A percentile compares a stretch with the other conserved stretches of the same genome.
These are phyloP conservation scores for Euglossa dilemma DNA, from an alignment of 1,140 invertebrate genomes.

Conservation along the genomic window DNA sequence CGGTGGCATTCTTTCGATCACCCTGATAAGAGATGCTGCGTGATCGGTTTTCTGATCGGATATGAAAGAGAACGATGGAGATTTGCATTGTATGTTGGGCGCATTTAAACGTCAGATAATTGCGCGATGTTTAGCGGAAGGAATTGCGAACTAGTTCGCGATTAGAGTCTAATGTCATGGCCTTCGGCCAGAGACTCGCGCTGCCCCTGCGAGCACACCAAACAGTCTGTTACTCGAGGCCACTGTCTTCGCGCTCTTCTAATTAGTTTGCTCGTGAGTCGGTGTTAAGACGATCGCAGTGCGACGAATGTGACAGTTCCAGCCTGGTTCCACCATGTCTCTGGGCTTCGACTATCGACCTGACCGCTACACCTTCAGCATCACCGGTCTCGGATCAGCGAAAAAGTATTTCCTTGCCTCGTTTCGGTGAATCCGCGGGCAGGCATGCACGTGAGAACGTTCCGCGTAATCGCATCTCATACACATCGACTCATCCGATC, in stretches of 20 bases:
- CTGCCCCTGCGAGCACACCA: background rate
- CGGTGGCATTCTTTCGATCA: no score
- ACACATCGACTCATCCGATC: background rate
- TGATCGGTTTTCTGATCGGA: no score
- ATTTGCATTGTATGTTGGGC: background rate
- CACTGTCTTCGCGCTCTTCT: conserved; percentile 40
- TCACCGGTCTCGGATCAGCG: conserved; percentile 66
- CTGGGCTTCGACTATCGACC: conserved; percentile 62
- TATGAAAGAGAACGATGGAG: background rate
- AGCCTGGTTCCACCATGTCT: conserved; percentile 55
- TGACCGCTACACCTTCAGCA: conserved; percentile 60
- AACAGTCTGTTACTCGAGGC: conserved; percentile 36
- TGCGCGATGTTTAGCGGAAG: conserved; percentile 38
- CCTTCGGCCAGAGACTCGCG: conserved; percentile 73
- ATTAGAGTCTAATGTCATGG: conserved; percentile 73
- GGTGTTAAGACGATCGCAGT: background rate
- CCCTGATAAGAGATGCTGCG: no score
- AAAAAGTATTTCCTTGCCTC: conserved; percentile 46
- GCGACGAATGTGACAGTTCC: background rate
- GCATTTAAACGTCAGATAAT: conserved; percentile 14
- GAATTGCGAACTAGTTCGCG: conserved; percentile 53
- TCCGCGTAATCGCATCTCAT: background rate
- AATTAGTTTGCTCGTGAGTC: conserved; percentile 28
- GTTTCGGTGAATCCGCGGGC: background rate
- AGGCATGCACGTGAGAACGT: no score